Evolutionary conservation across 2,888 invertebrate genomes (phyloP).

Genomic region (Dicyrtomina minuta): DNA sequence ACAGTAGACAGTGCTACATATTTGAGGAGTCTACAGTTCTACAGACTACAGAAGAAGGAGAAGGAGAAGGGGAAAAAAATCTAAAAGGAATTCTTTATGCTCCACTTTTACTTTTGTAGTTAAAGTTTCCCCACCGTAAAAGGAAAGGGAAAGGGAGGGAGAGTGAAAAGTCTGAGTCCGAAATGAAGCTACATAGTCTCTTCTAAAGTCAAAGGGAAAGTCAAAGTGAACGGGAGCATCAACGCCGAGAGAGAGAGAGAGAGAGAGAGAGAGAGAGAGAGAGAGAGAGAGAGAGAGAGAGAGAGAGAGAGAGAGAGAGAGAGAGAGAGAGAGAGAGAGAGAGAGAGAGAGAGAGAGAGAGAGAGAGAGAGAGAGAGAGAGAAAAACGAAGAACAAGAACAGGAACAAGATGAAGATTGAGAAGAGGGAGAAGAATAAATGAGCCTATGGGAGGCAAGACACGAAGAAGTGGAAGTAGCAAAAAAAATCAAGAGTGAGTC

Average conservation of each 20-base stretch:
- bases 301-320: constrained; percentile 10
- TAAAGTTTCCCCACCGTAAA: no score
- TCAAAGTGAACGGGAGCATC: background rate
- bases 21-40: no score
- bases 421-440: background rate
- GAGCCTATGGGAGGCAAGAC: background rate
- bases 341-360: background rate
- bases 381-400: background rate
- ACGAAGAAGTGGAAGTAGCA: background rate
- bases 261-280: constrained; percentile 10
- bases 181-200: no score
- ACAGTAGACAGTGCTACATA: no score
- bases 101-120: no score
- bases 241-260: background rate
- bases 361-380: background rate
- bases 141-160: no score
- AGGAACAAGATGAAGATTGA: background rate
- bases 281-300: constrained; percentile 7
- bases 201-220: background rate
- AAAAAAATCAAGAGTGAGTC: background rate
- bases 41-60: no score
- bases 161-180: no score
- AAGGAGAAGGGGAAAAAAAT: no score
- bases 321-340: background rate
- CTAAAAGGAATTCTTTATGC: no score